Base-by-base conservation (phyloP, 2,113 vertebrate species). In the Silurus asotus region DNA sequence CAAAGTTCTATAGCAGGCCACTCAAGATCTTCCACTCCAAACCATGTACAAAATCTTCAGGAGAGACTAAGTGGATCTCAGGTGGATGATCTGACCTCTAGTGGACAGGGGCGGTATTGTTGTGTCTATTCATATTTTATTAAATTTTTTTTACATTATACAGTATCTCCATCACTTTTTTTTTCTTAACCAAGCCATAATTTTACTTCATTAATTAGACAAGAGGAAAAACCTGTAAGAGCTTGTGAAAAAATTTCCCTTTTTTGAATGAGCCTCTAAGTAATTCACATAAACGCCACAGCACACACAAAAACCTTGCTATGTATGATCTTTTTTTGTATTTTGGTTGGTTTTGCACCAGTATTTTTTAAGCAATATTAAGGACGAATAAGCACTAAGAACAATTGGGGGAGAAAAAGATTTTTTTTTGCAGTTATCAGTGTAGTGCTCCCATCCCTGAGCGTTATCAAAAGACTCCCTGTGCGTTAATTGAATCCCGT, bases 401-500 rank as follows among this genome's bases (percentile, higher is more conserved):
- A 37, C 37, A 37, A 37, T 37, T 37, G 37, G 37, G 37, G 5
- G 28, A 19, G 14, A 77, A 13, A 8, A 82, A 51, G 7, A 25
- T n/a, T 84, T 25, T 13, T 13, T 51, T 55, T 61, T 9, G 3
- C 28, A 62, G n/a, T 64, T 14, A 1, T 19, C 82, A 65, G 28
- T 77, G 59, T 15, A 56, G n/a, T 37, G n/a, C 14, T 5, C n/a
- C 25, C 45, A 55, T 75, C 25, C 13, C 56, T 59, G 8, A 37
- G n/a, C 74, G 70, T 72, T 80, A 81, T 86, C 75, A 79, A 79
- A 85, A 79, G 82, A 79, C 51, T 82, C 62, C 74, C 74, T 15
- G 56, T 82, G 78, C 37, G 61, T 69, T 85, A 89, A 85, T 87
- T 87, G 28, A 45, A 17, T 83, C 69, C 69, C 58, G 37, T 51